Base-by-base conservation (phyloP, 2,888 invertebrate genomes). In the Nymphalis urticae region DNA sequence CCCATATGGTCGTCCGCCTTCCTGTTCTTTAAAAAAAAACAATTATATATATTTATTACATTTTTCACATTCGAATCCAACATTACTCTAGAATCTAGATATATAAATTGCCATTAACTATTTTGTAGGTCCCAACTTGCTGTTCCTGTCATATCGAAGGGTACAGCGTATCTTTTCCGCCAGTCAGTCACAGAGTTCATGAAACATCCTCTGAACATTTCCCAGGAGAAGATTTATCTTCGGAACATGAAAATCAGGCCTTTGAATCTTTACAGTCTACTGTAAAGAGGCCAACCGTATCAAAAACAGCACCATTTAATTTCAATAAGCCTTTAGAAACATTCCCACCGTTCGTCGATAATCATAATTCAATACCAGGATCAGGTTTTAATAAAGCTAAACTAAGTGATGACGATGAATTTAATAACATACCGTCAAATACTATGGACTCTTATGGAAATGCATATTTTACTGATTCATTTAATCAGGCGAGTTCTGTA, bases 81-180 rank as follows among this genome's bases (percentile, higher is more conserved):
- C 10, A 42, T 6, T 36, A 42, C 3, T 42, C 42, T 2, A 13
- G 42, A 13, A 13, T 42, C 42, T 13, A 13, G 42, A 10, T 42
- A 42, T 42, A 4, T 13, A 13, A 42, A 42, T 13, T 13, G 10
- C 13, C 4, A 42, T 13, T 42, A 0, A 42, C 4, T 13, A 13
- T 13, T 42, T 10, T 10, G 13, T 42, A 95, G 95, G 94, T 96
- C 1, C 97, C 97, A 36, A 96, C 96, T 0, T 96, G 96, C 77
- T 97, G 97, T 79, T 96, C 96, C 4, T 97, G 97, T 79, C 96
- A 96, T 81, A 95, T 97, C 16, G 95, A 96, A 80, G 96, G 96
- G 4, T 96, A 96, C 79, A 93, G 95, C 47, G 95, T 95, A 16
- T 90, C 95, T 13, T 96, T 94, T 73, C 95, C 95, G 0, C 95